phyloP scores from a whole-genome alignment of 1,140 invertebrate species.

The Tenebrio molitor region DNA sequence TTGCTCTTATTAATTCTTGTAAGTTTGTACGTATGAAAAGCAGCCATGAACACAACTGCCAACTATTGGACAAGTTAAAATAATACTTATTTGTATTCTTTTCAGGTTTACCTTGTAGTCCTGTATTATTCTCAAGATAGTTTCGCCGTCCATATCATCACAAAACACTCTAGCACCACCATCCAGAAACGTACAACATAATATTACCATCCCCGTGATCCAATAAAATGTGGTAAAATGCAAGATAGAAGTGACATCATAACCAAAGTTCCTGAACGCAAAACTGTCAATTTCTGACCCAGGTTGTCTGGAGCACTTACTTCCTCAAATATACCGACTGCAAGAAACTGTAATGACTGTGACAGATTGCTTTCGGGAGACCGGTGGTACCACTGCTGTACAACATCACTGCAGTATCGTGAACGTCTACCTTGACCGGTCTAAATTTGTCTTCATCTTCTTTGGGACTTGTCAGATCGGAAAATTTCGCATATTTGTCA shows the following conservation, averaged over 20 bases:
- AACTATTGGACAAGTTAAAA: not conserved
- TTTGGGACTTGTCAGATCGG: constrained; percentile 47
- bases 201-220: not conserved
- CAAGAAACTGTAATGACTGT: constrained; percentile 69
- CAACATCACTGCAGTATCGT: constrained; percentile 63
- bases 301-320: not conserved
- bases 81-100: too few species aligned
- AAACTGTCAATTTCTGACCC: not conserved
- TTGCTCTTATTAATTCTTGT: constrained; percentile 1
- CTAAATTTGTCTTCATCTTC: constrained; percentile 55
- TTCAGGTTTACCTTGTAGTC: constrained; percentile 17
- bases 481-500: constrained; percentile 42
- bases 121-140: constrained; percentile 1
- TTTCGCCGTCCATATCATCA: not conserved
- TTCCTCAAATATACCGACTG: not conserved
- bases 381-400: constrained; percentile 82
- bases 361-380: constrained; percentile 79
- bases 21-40: not conserved
- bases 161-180: constrained; percentile 1
- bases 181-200: not conserved
- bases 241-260: not conserved
- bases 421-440: constrained; percentile 53
- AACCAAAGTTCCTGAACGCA: not conserved
- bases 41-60: not conserved
- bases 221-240: constrained; percentile 36